These are phyloP conservation scores for Mesorhabditis spiculigera DNA, from an alignment of 2,888 invertebrate genomes.

Conservation along the genomic window DNA sequence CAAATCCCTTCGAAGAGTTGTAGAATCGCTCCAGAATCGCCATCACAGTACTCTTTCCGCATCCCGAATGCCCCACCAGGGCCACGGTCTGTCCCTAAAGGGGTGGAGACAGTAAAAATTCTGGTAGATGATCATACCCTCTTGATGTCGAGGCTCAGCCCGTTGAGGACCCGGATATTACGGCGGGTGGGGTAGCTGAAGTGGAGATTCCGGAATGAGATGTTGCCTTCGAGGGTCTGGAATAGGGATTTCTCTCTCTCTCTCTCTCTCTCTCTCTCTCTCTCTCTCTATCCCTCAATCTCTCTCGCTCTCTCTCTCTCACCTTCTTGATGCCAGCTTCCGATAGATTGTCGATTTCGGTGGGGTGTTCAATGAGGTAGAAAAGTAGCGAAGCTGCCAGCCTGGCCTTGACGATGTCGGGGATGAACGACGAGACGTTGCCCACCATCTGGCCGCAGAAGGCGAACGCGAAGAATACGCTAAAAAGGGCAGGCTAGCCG, in stretches of 20 bases:
- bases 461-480: constrained; percentile 66
- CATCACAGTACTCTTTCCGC: constrained; percentile 60
- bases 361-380: constrained; percentile 58
- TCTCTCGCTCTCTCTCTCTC: neutral
- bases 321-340: constrained; percentile 34
- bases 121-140: neutral
- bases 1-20: constrained; percentile 71
- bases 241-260: neutral
- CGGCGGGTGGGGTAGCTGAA: constrained; percentile 61
- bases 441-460: constrained; percentile 64
- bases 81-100: constrained; percentile 48
- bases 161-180: constrained; percentile 57
- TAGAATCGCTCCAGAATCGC: constrained; percentile 76
- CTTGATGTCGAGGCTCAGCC: constrained; percentile 53
- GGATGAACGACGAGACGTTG: constrained; percentile 60
- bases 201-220: constrained; percentile 58
- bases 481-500: constrained; percentile 41
- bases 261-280: no score
- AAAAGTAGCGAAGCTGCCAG: constrained; percentile 61
- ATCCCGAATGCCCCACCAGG: constrained; percentile 54
- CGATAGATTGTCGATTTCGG: constrained; percentile 59
- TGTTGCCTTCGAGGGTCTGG: constrained; percentile 56
- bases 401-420: constrained; percentile 62
- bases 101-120: no score
- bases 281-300: no score